These are phyloP conservation scores for Adela reaumurella DNA, from an alignment of 2,888 invertebrate species.

Conservation along the genomic window DNA sequence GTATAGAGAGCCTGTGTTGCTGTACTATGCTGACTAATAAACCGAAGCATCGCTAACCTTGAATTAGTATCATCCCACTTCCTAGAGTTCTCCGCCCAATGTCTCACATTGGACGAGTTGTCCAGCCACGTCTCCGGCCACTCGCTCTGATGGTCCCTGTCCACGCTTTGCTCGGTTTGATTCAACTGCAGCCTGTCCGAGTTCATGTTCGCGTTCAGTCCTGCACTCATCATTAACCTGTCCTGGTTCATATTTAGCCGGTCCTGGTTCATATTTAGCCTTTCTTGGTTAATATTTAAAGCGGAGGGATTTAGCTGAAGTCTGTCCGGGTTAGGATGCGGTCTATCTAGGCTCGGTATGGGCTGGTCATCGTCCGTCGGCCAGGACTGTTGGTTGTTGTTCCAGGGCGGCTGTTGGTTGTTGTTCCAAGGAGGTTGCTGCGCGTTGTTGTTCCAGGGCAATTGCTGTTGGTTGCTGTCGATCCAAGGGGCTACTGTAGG, in stretches of 20 bases:
- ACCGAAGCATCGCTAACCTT: neutral
- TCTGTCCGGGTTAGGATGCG: slow-evolving; percentile 7
- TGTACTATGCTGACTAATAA: too few relatives aligned
- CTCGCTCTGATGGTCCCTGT: neutral
- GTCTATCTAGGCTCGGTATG: slow-evolving; percentile 5
- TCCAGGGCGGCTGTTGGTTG: slow-evolving; percentile 15
- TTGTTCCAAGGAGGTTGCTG: slow-evolving; percentile 15
- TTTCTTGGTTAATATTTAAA: too few relatives aligned
- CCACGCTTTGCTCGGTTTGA: too few relatives aligned
- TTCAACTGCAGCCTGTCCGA: too few relatives aligned
- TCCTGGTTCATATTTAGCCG: too few relatives aligned
- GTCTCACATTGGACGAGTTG: slow-evolving; percentile 26
- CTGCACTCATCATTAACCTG: too few relatives aligned
- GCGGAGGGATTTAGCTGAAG: slow-evolving; percentile 5
- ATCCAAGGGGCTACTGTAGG: slow-evolving; percentile 15
- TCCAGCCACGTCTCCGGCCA: slow-evolving; percentile 34
- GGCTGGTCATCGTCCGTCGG: slow-evolving; percentile 9
- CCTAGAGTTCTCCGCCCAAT: slow-evolving; percentile 37
- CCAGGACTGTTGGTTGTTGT: slow-evolving; percentile 1
- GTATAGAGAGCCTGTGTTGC: too few relatives aligned
- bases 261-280: too few relatives aligned
- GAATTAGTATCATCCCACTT: slow-evolving; percentile 24
- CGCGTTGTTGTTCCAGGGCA: slow-evolving; percentile 11
- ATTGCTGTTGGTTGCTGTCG: slow-evolving; percentile 4
- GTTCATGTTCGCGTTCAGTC: too few relatives aligned